Evolutionary conservation across 2,797 vertebrate genomes (phyloP).

Genomic region (Ctenochaetus hawaiiensis): DNA sequence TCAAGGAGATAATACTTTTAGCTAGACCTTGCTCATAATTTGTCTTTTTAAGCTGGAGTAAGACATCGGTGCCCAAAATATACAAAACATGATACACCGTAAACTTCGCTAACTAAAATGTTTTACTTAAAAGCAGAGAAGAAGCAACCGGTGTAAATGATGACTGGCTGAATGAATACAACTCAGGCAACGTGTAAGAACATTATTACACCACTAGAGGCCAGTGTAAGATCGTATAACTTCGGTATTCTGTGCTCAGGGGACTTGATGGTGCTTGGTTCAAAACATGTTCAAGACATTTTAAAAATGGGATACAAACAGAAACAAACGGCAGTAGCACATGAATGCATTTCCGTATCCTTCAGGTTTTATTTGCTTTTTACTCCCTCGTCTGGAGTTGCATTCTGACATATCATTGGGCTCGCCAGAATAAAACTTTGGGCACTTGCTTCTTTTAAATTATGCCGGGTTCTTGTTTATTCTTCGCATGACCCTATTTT

Average conservation of each 20-base stretch:
- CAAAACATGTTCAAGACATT: neutral
- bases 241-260: neutral
- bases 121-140: neutral
- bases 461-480: neutral
- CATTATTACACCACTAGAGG: slow-evolving; percentile 35
- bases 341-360: neutral
- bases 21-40: neutral
- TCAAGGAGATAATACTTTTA: neutral
- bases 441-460: neutral
- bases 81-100: neutral
- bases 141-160: neutral
- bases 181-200: slow-evolving; percentile 29
- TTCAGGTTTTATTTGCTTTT: neutral
- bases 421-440: neutral
- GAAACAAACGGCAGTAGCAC: neutral
- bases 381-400: neutral
- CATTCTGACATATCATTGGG: neutral
- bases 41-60: neutral
- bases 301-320: neutral
- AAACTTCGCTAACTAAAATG: neutral
- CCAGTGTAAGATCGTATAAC: slow-evolving; percentile 18
- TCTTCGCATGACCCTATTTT: neutral
- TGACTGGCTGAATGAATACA: neutral
- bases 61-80: no score
- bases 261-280: neutral